Conservation (phyloP, 2,797 vertebrate species). For the Synanceia verrucosa region DNA sequence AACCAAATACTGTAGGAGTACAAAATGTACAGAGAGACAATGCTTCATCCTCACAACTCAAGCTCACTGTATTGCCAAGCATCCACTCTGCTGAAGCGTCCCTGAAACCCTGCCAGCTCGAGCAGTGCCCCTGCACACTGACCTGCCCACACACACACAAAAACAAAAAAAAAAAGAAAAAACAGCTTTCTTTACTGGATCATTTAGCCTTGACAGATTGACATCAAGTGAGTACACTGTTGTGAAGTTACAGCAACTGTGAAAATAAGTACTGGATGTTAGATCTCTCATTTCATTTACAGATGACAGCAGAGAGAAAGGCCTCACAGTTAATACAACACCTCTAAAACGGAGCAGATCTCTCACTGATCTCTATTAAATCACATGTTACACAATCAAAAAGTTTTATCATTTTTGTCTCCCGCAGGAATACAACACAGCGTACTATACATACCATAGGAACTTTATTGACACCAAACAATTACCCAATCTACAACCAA, state of each 20-base stretch:
- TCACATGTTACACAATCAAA: neutral
- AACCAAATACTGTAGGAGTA: conserved; percentile 17
- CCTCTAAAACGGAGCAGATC: neutral
- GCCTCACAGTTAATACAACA: neutral
- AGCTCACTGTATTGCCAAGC: conserved; percentile 41
- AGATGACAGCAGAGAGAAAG: neutral
- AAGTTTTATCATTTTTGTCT: neutral
- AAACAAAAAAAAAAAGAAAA: neutral
- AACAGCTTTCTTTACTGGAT: neutral
- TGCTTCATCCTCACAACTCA: conserved; percentile 11
- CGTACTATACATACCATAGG: neutral
- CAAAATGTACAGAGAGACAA: conserved; percentile 23
- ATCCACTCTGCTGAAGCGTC: neutral
- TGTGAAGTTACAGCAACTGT: neutral
- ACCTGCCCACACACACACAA: neutral
- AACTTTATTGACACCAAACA: conserved; percentile 32
- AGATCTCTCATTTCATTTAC: neutral
- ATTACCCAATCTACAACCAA: conserved; percentile 24
- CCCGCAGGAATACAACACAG: neutral
- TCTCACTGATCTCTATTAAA: neutral
- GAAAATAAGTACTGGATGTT: neutral
- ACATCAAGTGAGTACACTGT: neutral
- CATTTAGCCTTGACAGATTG: neutral
- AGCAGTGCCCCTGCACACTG: neutral
- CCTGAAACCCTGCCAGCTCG: conserved; percentile 14